Percentiles rank a stretch among this genome's conserved stretches.
These are phyloP conservation scores for Pteronotus mesoamericanus DNA, from an alignment of 2,797 vertebrate genomes.

Conservation along the genomic window DNA sequence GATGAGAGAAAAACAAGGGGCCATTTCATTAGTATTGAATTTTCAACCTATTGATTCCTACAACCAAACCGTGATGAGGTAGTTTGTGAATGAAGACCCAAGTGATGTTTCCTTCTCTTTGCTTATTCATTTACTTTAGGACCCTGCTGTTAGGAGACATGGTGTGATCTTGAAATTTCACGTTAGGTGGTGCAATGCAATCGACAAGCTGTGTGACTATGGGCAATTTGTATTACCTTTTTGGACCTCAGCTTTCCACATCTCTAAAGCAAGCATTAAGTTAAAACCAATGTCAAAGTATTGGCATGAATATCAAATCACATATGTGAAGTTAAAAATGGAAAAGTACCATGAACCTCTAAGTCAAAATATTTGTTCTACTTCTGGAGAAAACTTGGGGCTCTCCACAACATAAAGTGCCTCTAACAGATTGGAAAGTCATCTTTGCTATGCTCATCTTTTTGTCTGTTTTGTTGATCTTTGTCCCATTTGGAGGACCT, in stretches of 20 bases:
- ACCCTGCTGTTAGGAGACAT: fast-evolving
- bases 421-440: neutral
- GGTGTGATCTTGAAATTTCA: neutral
- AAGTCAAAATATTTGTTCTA: neutral
- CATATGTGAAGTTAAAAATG: neutral
- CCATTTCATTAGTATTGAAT: neutral
- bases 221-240: neutral
- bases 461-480: neutral
- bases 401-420: neutral
- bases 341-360: neutral
- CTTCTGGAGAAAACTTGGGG: neutral
- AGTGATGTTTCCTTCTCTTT: neutral
- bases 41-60: neutral
- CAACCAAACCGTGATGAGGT: neutral
- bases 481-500: neutral
- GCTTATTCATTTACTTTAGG: neutral
- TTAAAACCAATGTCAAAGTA: neutral
- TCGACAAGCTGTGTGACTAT: neutral
- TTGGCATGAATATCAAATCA: neutral
- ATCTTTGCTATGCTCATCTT: neutral
- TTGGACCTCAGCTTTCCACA: neutral
- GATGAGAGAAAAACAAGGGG: neutral
- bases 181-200: neutral
- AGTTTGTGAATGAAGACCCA: neutral
- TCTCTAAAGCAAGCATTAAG: neutral